Evolutionary conservation across 2,113 vertebrate genomes (phyloP), one percentile per base, ranked within the genome.

Genomic region (Charina bottae): DNA sequence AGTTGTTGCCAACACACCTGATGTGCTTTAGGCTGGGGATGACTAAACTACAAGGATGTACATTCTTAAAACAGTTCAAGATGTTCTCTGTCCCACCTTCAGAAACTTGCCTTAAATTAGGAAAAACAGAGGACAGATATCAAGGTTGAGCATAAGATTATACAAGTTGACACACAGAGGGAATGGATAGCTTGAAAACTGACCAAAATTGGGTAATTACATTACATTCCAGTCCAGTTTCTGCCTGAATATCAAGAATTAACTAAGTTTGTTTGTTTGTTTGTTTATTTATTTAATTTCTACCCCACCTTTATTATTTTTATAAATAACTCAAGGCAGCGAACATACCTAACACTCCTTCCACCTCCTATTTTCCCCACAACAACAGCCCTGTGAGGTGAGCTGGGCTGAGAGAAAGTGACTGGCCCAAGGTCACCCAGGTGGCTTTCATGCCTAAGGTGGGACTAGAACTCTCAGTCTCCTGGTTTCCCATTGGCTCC

Each of bases 1-100:
- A 72, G n/a, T 33, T 78, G 72, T 78, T 78, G 72, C 72, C 72
- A 78, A 78, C 72, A 78, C 72, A 78, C 72, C 72, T 78, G 72
- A 78, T 19, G 7, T 78, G 72, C 72, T 78, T 78, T 78, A 78
- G 72, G 72, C 72, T 42, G 72, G 33, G 72, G 72, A 78, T 78
- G 72, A 78, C 33, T 78, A 78, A 78, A 42, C 33, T 42, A 78
- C 19, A 42, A 78, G 33, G 72, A 42, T 23, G 17, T 78, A 33
- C 72, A 78, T 78, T 42, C 19, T 78, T 78, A 78, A 42, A 78
- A 42, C 72, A 78, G 72, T 78, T 78, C 72, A 42, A 42, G 33
- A 78, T 78, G 33, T 33, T 49, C 6, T 49, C 72, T 42, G 17
- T n/a, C 33, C 33, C 72, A 42, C 33, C 33, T 78, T 42, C 33